A percentile compares a stretch with the other conserved stretches of the same genome.
phyloP scores from a whole-genome alignment of 2,113 vertebrate species.

The Butastur rufipennis region DNA sequence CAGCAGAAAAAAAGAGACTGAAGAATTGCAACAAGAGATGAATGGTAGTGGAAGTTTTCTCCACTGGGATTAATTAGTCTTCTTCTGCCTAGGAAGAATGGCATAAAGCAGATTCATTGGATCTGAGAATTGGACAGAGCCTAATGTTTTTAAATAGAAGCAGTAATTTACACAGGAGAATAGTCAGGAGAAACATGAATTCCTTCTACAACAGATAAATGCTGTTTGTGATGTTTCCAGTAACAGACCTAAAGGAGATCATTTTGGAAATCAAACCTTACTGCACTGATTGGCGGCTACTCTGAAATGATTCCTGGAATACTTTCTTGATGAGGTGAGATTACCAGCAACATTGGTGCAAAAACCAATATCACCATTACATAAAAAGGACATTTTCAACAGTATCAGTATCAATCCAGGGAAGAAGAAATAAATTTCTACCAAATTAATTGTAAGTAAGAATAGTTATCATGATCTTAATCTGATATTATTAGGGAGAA shows the following conservation, averaged over 20 bases:
- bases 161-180: constrained; percentile 21
- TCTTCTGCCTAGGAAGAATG: not conserved
- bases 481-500: not conserved
- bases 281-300: not conserved
- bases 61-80: constrained; percentile 46
- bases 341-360: not conserved
- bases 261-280: constrained; percentile 4
- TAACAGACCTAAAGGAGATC: not conserved
- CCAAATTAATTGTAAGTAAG: not conserved
- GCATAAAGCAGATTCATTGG: not conserved
- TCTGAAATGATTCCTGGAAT: not conserved
- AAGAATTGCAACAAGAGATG: not conserved
- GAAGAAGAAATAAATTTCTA: not conserved
- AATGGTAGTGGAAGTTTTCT: not conserved
- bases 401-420: not conserved
- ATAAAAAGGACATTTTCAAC: not conserved
- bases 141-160: constrained; percentile 29
- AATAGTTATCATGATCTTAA: not conserved
- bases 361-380: not conserved
- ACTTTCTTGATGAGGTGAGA: not conserved
- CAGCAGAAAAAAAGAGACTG: not conserved
- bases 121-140: not conserved
- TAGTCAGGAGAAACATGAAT: not conserved
- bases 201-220: not conserved
- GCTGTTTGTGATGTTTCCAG: not conserved